Percentiles rank a stretch among this genome's conserved stretches.
Evolutionary conservation across 2,797 vertebrate genomes (phyloP).

Genomic region (Benthosema pterotum): DNA sequence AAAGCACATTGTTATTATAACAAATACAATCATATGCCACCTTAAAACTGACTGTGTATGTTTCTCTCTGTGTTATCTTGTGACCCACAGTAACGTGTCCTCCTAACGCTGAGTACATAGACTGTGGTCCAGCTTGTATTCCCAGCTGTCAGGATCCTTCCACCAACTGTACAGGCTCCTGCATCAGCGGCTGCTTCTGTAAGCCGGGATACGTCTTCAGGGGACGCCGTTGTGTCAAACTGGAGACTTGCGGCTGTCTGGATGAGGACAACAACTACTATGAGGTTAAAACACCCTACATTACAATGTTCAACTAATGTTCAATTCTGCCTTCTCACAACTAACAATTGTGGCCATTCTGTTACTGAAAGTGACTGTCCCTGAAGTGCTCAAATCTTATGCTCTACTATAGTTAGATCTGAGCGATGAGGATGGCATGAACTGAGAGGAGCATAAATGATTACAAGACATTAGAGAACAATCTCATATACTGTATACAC

Average conservation of each 20-base stretch:
- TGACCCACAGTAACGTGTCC: constrained; percentile 52
- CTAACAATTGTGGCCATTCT: too few relatives aligned
- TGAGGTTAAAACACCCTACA: constrained; percentile 40
- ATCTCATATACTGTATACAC: not conserved
- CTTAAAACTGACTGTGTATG: too few relatives aligned
- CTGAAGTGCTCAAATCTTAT: too few relatives aligned
- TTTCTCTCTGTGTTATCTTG: not conserved
- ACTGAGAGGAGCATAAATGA: not conserved
- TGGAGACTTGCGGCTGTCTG: constrained; percentile 55
- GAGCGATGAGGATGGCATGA: not conserved
- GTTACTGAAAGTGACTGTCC: too few relatives aligned
- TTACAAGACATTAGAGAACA: not conserved
- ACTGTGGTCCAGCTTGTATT: constrained; percentile 60
- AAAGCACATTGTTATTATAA: too few relatives aligned
- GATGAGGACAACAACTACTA: constrained; percentile 57
- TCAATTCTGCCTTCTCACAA: too few relatives aligned
- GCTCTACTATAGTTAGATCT: not conserved
- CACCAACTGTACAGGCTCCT: constrained; percentile 55
- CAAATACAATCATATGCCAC: too few relatives aligned
- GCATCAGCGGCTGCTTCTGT: constrained; percentile 61
- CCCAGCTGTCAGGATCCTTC: constrained; percentile 60
- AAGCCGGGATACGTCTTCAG: constrained; percentile 65
- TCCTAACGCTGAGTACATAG: constrained; percentile 52
- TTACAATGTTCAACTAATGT: too few relatives aligned
- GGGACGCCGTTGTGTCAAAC: constrained; percentile 1